Percentiles rank a stretch among this genome's conserved stretches.
Evolutionary conservation across 2,113 vertebrate genomes (phyloP).

Genomic region (Amphiprion percula): DNA sequence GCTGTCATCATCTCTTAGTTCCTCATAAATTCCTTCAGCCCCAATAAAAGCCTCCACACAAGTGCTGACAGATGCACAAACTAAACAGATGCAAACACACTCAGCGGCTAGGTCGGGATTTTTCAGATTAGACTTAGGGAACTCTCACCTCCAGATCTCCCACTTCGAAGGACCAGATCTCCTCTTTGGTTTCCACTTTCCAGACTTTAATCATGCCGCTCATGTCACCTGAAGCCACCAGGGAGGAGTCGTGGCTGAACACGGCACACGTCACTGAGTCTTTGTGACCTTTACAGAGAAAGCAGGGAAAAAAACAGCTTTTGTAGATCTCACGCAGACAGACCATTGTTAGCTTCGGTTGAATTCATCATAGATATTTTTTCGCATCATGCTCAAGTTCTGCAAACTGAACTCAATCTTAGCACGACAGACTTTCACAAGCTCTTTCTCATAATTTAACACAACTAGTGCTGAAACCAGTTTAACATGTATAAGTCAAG

Average conservation of each 20-base stretch:
- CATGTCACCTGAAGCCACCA: slow-evolving; percentile 96
- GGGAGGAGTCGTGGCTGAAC: slow-evolving; percentile 93
- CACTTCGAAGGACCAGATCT: slow-evolving; percentile 96
- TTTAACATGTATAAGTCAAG: too few species aligned
- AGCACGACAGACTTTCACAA: too few species aligned
- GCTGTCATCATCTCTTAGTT: background rate
- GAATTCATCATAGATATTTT: too few species aligned
- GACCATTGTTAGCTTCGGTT: too few species aligned
- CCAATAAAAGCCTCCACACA: slow-evolving; percentile 6
- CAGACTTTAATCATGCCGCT: slow-evolving; percentile 96
- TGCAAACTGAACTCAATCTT: too few species aligned
- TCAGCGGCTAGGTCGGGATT: too few species aligned
- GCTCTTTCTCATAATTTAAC: too few species aligned
- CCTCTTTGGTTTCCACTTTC: slow-evolving; percentile 91
- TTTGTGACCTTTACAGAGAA: slow-evolving; percentile 89
- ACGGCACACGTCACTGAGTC: slow-evolving; percentile 93
- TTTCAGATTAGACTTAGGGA: background rate
- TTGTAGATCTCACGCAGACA: too few species aligned
- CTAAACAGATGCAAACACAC: slow-evolving; percentile 8
- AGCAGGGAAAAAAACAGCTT: background rate
- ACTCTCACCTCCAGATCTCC: slow-evolving; percentile 94
- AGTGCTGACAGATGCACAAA: slow-evolving; percentile 43
- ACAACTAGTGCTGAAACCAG: too few species aligned
- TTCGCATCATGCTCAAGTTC: too few species aligned
- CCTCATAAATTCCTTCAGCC: slow-evolving; percentile 45